Base-by-base conservation (phyloP, 2,113 vertebrate genomes). In the Sapajus apella region DNA sequence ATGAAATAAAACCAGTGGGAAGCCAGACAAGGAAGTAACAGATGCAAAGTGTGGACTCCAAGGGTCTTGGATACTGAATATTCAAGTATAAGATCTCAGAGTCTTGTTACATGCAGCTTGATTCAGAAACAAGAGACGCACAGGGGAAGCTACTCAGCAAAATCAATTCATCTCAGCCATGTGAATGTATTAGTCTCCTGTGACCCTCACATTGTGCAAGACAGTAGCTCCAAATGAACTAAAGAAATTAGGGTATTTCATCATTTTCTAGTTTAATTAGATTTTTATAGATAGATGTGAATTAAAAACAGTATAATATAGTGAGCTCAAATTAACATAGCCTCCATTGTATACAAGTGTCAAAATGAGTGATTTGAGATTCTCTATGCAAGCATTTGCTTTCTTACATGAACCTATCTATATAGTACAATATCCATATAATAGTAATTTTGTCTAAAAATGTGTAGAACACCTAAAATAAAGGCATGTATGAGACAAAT, bases 71-170 rank as follows among this genome's bases (percentile, higher is more conserved):
- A 80, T 81, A 50, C 47, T 83, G 47, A 87, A 84, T 58, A 76
- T 32, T 84, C 91, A 66, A 96, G 61, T 66, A 64, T 52, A 77
- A 83, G 72, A 85, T 20, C 70, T 96, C 58, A 83, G 43, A 87
- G 73, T 76, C 85, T 75, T 25, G 37, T 72, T 64, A 79, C 25
- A 5, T 23, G 81, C 70, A 94, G 9, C 87, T 70, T 94, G 76
- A 87, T 77, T 95, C 81, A 80, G 88, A 97, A 96, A 90, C 70
- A 43, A 55, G 64, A 86, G 81, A 95, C 80, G 18, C 77, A 94
- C 68, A 89, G 43, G 80, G 47, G 86, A 93, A 91, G 56, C 56
- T 79, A 18, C 68, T 92, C 23, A n/a, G 35, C 35, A 75, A 76
- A 85, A 77, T 40, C 13, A n/a, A 18, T 50, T 90, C n/a, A 23